Percentiles rank a stretch among this genome's conserved stretches.
These are phyloP conservation scores for Solea solea DNA, from an alignment of 2,113 vertebrate species.

Conservation along the genomic window DNA sequence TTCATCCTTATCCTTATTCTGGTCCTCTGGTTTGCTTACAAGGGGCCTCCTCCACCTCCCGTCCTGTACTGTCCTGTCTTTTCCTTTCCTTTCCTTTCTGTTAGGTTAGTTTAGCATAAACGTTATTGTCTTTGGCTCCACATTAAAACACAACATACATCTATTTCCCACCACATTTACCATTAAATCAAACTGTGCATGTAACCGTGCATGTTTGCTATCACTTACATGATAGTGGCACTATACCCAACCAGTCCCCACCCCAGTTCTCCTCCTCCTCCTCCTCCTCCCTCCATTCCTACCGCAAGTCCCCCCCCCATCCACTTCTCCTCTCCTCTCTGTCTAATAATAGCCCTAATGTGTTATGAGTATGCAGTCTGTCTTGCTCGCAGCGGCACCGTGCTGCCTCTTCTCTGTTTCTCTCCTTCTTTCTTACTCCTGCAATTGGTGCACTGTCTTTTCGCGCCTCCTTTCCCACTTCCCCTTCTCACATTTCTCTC, in stretches of 20 bases:
- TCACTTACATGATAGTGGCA: constrained; percentile 17
- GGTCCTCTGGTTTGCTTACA: constrained; percentile 6
- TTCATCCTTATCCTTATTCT: not conserved
- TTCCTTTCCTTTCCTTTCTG: not conserved
- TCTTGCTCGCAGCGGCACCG: constrained; percentile 56
- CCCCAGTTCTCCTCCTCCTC: not conserved
- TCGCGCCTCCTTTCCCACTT: constrained; percentile 25
- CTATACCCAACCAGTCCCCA: not conserved
- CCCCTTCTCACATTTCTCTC: constrained; percentile 26
- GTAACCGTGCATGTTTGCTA: not conserved
- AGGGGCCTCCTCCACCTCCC: not conserved
- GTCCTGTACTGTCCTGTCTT: not conserved
- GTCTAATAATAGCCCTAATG: constrained; percentile 75
- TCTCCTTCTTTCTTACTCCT: not conserved
- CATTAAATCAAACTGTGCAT: not conserved
- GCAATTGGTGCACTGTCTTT: constrained; percentile 9
- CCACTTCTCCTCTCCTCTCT: constrained; percentile 44
- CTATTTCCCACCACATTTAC: not conserved
- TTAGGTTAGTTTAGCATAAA: too few relatives aligned
- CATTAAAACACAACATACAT: too few relatives aligned
- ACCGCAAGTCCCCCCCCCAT: constrained; percentile 25
- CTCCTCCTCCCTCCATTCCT: not conserved
- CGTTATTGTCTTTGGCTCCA: too few relatives aligned
- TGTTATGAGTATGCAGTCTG: constrained; percentile 59
- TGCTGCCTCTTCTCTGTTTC: not conserved